These are phyloP conservation scores for Serinus canaria DNA, from an alignment of 2,113 vertebrate genomes.

Conservation along the genomic window DNA sequence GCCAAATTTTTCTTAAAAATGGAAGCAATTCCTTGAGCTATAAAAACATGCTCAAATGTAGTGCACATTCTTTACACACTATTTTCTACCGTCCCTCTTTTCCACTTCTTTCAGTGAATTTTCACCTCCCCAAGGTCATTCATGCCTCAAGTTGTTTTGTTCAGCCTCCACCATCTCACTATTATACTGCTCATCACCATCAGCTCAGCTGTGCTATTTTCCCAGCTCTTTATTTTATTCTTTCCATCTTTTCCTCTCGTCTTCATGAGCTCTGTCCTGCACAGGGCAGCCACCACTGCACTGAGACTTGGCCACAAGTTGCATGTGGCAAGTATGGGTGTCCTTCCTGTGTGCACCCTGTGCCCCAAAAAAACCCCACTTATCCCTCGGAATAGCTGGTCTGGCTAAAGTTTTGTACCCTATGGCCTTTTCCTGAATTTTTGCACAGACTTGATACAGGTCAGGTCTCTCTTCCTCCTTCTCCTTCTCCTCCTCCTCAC, in stretches of 20 bases:
- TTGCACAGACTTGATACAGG: not conserved
- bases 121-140: not conserved
- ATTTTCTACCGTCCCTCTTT: not conserved
- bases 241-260: not conserved
- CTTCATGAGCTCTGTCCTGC: not conserved
- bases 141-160: not conserved
- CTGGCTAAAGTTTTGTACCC: not conserved
- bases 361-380: rapidly evolving
- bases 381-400: rapidly evolving
- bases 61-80: not conserved
- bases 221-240: not conserved
- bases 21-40: rapidly evolving
- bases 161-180: not conserved
- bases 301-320: rapidly evolving
- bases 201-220: not conserved
- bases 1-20: not conserved
- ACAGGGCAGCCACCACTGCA: not conserved
- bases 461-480: not conserved
- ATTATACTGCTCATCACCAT: not conserved
- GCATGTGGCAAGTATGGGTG: not conserved
- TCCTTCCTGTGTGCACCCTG: not conserved
- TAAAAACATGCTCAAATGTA: not conserved
- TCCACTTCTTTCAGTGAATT: not conserved
- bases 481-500: not conserved
- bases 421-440: not conserved